Percentiles rank a stretch among this genome's conserved stretches.
Conservation (phyloP, 2,113 vertebrate species). For the Amphiprion percula region DNA sequence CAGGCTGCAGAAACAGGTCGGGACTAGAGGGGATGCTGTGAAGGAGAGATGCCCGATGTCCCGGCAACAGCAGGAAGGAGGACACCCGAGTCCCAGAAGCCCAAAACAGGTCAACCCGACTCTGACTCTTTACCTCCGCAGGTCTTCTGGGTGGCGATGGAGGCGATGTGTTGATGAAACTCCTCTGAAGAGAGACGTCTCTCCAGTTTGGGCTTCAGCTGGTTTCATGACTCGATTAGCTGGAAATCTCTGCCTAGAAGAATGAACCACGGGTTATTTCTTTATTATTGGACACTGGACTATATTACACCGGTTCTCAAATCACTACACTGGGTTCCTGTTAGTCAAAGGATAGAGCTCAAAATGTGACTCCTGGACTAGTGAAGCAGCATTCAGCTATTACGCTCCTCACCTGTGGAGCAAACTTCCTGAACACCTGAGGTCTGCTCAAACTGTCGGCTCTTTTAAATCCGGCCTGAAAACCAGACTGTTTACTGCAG, state of each 20-base stretch:
- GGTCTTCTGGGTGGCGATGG: background rate
- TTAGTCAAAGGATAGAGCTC: too few relatives aligned
- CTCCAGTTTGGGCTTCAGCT: conserved; percentile 1
- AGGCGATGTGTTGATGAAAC: background rate
- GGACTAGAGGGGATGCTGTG: background rate
- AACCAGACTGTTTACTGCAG: too few relatives aligned
- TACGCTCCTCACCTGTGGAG: too few relatives aligned
- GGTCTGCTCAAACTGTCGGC: too few relatives aligned
- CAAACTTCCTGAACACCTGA: too few relatives aligned
- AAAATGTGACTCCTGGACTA: too few relatives aligned
- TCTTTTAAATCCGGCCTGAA: too few relatives aligned
- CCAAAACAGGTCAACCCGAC: conserved; percentile 53
- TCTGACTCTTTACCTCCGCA: conserved; percentile 20
- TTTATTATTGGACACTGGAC: too few relatives aligned
- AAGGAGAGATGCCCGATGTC: conserved; percentile 26
- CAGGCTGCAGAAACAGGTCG: conserved; percentile 34
- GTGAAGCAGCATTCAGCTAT: too few relatives aligned
- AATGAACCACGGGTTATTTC: background rate
- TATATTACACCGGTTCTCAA: too few relatives aligned
- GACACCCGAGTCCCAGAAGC: conserved; percentile 30
- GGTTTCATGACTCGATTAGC: conserved; percentile 9
- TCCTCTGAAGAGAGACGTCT: background rate
- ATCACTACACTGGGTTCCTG: too few relatives aligned
- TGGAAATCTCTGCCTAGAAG: conserved; percentile 17
- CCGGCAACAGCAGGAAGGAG: conserved; percentile 40